phyloP scores from a whole-genome alignment of 2,797 vertebrate species.

The Falco novaeseelandiae region DNA sequence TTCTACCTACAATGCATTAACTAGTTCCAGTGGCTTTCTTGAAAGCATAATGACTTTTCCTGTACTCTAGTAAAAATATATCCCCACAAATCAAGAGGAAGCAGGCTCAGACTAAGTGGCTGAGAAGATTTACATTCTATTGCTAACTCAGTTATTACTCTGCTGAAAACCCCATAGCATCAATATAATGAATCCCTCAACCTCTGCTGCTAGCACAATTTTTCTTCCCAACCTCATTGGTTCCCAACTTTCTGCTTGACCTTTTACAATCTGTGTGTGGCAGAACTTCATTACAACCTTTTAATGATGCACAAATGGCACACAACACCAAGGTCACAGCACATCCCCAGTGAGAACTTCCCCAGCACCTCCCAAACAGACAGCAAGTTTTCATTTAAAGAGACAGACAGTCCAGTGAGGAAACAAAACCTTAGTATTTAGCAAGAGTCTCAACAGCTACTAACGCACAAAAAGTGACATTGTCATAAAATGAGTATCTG shows the following conservation, averaged over 20 bases:
- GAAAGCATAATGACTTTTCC: conserved; percentile 79
- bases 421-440: not conserved
- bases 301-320: conserved; percentile 85
- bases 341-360: conserved; percentile 70
- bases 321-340: conserved; percentile 81
- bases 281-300: conserved; percentile 84
- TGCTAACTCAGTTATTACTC: conserved; percentile 84
- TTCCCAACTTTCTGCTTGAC: conserved; percentile 85
- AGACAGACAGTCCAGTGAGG: not conserved
- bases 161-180: conserved; percentile 82
- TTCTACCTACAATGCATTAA: conserved; percentile 69
- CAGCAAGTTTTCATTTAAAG: conserved; percentile 53
- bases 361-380: conserved; percentile 60
- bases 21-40: conserved; percentile 75
- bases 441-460: not conserved
- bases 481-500: not conserved
- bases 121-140: conserved; percentile 85
- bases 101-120: conserved; percentile 79
- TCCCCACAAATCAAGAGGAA: conserved; percentile 83
- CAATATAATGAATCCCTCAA: conserved; percentile 86
- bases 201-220: conserved; percentile 80
- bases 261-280: conserved; percentile 81
- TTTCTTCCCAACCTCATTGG: conserved; percentile 83
- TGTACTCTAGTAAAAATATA: conserved; percentile 83
- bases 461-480: not conserved